These are phyloP conservation scores for Molothrus ater DNA, from an alignment of 2,797 vertebrate genomes.

Conservation along the genomic window DNA sequence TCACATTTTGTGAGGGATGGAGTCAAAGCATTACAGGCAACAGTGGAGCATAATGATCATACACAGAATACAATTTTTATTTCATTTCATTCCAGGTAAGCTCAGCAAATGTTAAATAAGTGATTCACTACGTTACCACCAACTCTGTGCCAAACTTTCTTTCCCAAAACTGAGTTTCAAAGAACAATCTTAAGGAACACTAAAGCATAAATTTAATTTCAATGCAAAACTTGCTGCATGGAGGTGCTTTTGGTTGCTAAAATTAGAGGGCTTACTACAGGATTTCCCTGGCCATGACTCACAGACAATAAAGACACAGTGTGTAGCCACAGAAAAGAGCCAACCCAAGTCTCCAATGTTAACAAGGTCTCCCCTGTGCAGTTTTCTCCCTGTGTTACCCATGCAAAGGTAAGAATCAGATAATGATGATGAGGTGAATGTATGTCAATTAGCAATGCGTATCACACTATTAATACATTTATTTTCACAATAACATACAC, in stretches of 20 bases:
- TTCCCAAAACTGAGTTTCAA: not conserved
- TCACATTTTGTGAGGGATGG: not conserved
- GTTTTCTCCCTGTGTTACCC: not conserved
- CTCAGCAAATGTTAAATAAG: not conserved
- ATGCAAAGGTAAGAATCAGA: not conserved
- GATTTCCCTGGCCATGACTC: conserved; percentile 10
- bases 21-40: not conserved
- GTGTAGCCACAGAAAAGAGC: not conserved
- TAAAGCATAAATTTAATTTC: not conserved
- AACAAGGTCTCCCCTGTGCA: not conserved
- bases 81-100: not conserved
- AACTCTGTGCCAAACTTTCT: not conserved
- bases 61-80: not conserved
- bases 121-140: not conserved
- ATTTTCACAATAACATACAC: not conserved
- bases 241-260: not conserved
- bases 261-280: not conserved
- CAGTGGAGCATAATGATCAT: not conserved
- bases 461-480: not conserved
- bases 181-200: not conserved
- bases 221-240: not conserved
- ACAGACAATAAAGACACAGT: not conserved
- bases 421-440: not conserved
- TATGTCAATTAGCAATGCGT: no score
- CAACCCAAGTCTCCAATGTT: not conserved